phyloP scores from a whole-genome alignment of 2,113 vertebrate genomes.

The Takifugu bimaculatus region DNA sequence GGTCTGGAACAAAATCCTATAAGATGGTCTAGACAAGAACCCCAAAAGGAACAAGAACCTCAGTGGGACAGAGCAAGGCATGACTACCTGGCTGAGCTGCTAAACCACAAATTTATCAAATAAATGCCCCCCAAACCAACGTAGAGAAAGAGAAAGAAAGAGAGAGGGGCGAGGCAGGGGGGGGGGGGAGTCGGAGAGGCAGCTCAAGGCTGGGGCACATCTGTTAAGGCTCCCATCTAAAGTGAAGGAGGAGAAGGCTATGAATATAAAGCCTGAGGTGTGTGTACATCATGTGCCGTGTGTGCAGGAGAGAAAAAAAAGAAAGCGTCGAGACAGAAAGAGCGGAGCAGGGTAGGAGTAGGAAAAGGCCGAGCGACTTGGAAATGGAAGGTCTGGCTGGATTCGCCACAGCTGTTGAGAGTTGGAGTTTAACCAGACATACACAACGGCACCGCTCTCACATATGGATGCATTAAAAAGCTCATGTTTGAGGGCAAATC shows the following conservation, averaged over 20 bases:
- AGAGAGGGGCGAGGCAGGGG: neutral
- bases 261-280: conserved; percentile 72
- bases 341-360: conserved; percentile 48
- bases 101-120: conserved; percentile 1
- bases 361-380: conserved; percentile 47
- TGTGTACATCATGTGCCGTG: conserved; percentile 58
- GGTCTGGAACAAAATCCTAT: no score
- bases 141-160: conserved; percentile 27
- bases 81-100: no score
- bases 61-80: no score
- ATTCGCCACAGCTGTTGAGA: conserved; percentile 66
- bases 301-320: conserved; percentile 17
- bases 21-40: no score
- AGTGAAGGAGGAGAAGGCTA: conserved; percentile 70
- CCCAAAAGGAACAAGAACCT: no score
- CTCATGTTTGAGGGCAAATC: conserved; percentile 31
- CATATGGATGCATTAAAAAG: conserved; percentile 46
- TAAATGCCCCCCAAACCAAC: conserved; percentile 23
- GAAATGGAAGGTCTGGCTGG: conserved; percentile 58
- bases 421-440: conserved; percentile 63
- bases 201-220: conserved; percentile 73
- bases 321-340: conserved; percentile 27
- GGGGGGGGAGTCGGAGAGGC: conserved; percentile 9
- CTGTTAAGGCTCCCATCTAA: conserved; percentile 74
- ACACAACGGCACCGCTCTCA: conserved; percentile 42